Base-by-base conservation (phyloP, 2,797 vertebrate species). In the Cossypha niveicapilla region DNA sequence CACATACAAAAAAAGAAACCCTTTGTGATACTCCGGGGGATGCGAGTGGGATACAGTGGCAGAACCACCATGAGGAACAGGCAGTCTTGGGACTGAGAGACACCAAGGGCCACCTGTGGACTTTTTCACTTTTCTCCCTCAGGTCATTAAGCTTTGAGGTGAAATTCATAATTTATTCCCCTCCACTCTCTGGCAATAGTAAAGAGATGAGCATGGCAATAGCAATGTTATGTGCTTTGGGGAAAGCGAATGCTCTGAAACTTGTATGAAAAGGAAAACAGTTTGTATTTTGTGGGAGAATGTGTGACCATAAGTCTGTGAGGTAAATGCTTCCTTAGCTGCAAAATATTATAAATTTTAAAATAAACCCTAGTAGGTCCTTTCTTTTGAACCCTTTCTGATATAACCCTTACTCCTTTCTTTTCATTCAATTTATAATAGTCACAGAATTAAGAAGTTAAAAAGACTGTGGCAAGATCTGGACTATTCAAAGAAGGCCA, bases 241-340 rank as follows among this genome's bases (percentile, higher is more conserved):
- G 66, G 32, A 91, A 82, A 91, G 44, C 56, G 13, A 74, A 68
- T 82, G 22, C 15, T 86, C 61, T 83, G 82, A 86, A 85, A 72
- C 34, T 53, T 25, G 7, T 9, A 19, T 65, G 30, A 70, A 67
- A 92, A 53, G 25, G 18, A 71, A 54, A 71, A 37, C 35, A 62
- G 9, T 67, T 83, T 0, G 0, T 67, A 41, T 41, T 70, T 44
- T 39, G 17, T 24, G 18, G 66, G 35, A 44, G 11, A 85, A 34
- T 81, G 51, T 44, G 9, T 11, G 22, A 25, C 37, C 61, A 1
- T 54, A 54, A 22, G 7, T 18, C n/a, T 74, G 18, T 85, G 54
- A 90, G 32, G 48, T 78, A 89, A 70, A 78, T 62, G 35, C 13
- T 89, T 93, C 60, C 30, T 92, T 90, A 65, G 48, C 72, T 95